Evolutionary conservation across 2,888 invertebrate species (phyloP).

Genomic region (Atrina japonica): DNA sequence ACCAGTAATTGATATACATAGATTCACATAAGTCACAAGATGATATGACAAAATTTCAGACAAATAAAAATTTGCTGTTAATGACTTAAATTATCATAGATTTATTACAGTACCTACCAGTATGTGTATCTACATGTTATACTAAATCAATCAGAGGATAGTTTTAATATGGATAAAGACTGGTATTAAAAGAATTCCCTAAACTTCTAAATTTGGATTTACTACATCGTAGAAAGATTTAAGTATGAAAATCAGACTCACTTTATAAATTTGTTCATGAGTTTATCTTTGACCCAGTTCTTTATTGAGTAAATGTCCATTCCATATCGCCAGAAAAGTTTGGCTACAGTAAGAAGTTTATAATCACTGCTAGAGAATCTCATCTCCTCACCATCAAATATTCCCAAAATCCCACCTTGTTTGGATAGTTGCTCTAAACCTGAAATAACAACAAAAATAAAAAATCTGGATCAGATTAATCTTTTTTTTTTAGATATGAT

Average conservation of each 20-base stretch:
- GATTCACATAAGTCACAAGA: too few relatives aligned
- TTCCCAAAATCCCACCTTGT: constrained; percentile 75
- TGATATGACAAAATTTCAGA: too few relatives aligned
- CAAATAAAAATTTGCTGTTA: too few relatives aligned
- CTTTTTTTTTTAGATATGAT: not conserved
- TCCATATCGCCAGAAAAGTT: constrained; percentile 84
- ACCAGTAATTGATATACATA: too few relatives aligned
- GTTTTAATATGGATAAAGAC: too few relatives aligned
- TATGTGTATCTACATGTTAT: too few relatives aligned
- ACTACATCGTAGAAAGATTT: too few relatives aligned
- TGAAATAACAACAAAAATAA: constrained; percentile 10
- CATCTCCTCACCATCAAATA: constrained; percentile 83
- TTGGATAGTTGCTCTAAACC: constrained; percentile 46
- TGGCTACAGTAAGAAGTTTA: constrained; percentile 80
- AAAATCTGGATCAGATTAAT: constrained; percentile 9
- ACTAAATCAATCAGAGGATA: too few relatives aligned
- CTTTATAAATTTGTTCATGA: constrained; percentile 81
- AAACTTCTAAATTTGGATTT: too few relatives aligned
- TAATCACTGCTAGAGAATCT: constrained; percentile 83
- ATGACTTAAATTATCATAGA: too few relatives aligned
- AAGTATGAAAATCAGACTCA: constrained; percentile 57
- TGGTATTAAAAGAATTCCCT: too few relatives aligned
- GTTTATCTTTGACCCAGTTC: constrained; percentile 77
- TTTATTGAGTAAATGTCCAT: constrained; percentile 82
- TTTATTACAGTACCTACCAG: too few relatives aligned